phyloP scores from a whole-genome alignment of 2,888 invertebrate genomes.

The Thereva nobilitata region DNA sequence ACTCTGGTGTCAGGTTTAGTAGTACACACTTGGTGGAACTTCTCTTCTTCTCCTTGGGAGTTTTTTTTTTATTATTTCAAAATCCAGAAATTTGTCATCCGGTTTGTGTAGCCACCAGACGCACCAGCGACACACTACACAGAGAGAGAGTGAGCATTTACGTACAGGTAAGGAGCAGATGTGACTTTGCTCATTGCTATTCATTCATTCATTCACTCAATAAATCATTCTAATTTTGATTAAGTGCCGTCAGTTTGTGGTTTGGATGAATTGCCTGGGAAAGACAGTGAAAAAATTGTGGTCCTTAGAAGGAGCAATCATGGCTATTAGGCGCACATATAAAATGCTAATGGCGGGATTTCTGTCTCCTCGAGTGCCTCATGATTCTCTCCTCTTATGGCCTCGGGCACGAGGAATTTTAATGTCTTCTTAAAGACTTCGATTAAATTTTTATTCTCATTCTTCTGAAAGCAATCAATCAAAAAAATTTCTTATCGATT shows the following conservation, averaged over 20 bases:
- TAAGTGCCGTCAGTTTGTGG: constrained; percentile 23
- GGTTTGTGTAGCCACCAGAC: too few relatives aligned
- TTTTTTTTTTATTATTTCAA: background rate
- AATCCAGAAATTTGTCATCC: constrained; percentile 19
- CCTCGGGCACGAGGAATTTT: constrained; percentile 23
- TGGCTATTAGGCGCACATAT: constrained; percentile 23
- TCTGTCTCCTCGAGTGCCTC: background rate
- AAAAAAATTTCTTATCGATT: constrained; percentile 31
- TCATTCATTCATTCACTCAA: constrained; percentile 22
- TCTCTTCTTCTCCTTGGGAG: too few relatives aligned
- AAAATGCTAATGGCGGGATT: constrained; percentile 27
- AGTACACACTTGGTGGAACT: too few relatives aligned
- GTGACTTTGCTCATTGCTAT: constrained; percentile 18
- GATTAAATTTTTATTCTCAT: constrained; percentile 30
- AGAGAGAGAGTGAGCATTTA: too few relatives aligned
- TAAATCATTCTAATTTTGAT: constrained; percentile 31
- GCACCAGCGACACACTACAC: too few relatives aligned
- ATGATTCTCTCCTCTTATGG: background rate
- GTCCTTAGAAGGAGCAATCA: constrained; percentile 9
- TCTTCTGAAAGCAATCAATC: constrained; percentile 22
- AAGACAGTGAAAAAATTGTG: constrained; percentile 9
- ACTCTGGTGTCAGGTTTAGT: too few relatives aligned
- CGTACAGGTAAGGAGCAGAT: background rate
- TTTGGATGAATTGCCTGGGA: constrained; percentile 21
- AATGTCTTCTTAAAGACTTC: constrained; percentile 31